Conservation (phyloP, 2,888 invertebrate species). For the Trachelus troglodyta region DNA sequence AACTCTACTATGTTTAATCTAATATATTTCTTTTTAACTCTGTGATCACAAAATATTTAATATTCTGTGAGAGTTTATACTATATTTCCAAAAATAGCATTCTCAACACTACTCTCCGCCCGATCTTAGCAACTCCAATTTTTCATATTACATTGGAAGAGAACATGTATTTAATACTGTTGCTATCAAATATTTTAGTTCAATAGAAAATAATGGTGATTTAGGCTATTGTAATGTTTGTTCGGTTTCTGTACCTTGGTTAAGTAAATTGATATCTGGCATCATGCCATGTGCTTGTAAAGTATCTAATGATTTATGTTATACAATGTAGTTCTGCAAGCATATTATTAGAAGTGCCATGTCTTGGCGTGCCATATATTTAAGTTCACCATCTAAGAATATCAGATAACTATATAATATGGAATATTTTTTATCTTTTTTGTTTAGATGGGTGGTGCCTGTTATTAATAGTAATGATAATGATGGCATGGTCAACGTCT, state of each 20-base stretch:
- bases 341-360: background rate
- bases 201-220: background rate
- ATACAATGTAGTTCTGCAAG: background rate
- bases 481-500: slow-evolving; percentile 26
- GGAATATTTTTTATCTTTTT: background rate
- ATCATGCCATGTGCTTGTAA: background rate
- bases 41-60: background rate
- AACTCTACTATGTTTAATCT: background rate
- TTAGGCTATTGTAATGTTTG: background rate
- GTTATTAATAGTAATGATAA: slow-evolving; percentile 17
- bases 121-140: background rate
- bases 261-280: background rate
- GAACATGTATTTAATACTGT: background rate
- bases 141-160: background rate
- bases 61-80: background rate
- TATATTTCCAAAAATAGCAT: background rate
- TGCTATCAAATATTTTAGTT: background rate
- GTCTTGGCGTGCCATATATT: background rate
- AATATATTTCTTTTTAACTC: background rate
- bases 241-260: background rate
- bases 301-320: background rate
- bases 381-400: background rate
- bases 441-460: background rate
- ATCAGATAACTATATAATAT: background rate
- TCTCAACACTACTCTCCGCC: background rate